phyloP scores from a whole-genome alignment of 2,888 invertebrate species.

The Polia nebulosa region DNA sequence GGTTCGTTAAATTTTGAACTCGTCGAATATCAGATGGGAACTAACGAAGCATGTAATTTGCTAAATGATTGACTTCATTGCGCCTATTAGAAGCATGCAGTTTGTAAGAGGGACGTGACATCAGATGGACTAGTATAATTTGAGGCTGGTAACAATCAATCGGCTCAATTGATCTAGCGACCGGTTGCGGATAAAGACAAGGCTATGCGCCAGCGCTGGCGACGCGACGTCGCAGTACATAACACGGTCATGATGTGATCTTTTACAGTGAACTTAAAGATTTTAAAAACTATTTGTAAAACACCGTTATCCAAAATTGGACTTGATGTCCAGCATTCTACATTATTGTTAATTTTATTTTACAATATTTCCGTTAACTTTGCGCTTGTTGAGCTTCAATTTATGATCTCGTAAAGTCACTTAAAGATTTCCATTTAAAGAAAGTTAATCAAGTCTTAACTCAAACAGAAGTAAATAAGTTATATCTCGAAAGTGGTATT shows the following conservation, averaged over 20 bases:
- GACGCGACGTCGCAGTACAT: slow-evolving; percentile 39
- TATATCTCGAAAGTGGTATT: slow-evolving; percentile 20
- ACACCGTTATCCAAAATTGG: slow-evolving; percentile 64
- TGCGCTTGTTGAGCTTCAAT: slow-evolving; percentile 39
- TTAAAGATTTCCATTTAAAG: slow-evolving; percentile 53
- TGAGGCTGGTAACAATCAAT: slow-evolving; percentile 74
- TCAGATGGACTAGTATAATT: slow-evolving; percentile 69
- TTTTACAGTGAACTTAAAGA: slow-evolving; percentile 48
- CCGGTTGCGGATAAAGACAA: slow-evolving; percentile 66
- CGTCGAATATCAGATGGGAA: slow-evolving; percentile 29
- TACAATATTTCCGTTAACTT: slow-evolving; percentile 56
- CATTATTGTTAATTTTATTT: slow-evolving; percentile 35
- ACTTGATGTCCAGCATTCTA: slow-evolving; percentile 28
- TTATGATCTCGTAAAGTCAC: slow-evolving; percentile 42
- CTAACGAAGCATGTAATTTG: slow-evolving; percentile 61
- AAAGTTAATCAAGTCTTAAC: slow-evolving; percentile 38
- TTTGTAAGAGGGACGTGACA: slow-evolving; percentile 69
- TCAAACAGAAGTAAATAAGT: slow-evolving; percentile 16
- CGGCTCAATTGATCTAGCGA: slow-evolving; percentile 70
- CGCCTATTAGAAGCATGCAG: slow-evolving; percentile 62
- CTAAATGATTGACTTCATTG: slow-evolving; percentile 73
- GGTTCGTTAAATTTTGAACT: slow-evolving; percentile 43
- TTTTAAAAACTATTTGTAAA: slow-evolving; percentile 57
- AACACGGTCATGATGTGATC: slow-evolving; percentile 72
- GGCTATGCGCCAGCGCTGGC: slow-evolving; percentile 62